A percentile compares a stretch with the other conserved stretches of the same genome.
phyloP scores from a whole-genome alignment of 2,888 invertebrate genomes.

The Morpho achilles region DNA sequence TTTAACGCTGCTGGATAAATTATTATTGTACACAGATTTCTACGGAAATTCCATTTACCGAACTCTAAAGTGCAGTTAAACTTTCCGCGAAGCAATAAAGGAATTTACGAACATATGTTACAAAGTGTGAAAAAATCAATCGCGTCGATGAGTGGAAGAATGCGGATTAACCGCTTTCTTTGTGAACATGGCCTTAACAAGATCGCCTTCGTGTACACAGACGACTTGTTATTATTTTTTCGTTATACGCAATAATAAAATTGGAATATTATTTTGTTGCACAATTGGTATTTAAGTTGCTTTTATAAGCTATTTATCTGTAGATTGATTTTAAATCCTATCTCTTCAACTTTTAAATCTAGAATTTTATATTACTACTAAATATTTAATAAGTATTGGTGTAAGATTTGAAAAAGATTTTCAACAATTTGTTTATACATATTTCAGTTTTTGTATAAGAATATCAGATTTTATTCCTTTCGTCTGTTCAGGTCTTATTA shows the following conservation, averaged over 20 bases:
- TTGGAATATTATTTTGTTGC: conserved; percentile 13
- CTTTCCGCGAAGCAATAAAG: conserved; percentile 8
- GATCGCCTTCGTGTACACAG: conserved; percentile 31
- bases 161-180: conserved; percentile 12
- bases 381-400: too few species aligned
- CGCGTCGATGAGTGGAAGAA: conserved; percentile 10
- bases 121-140: conserved; percentile 11
- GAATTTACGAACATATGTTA: conserved; percentile 4
- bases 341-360: too few species aligned
- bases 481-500: too few species aligned
- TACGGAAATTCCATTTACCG: neutral
- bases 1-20: too few species aligned
- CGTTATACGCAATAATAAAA: conserved; percentile 45
- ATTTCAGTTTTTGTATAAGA: too few species aligned
- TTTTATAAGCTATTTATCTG: too few species aligned
- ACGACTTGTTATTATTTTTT: conserved; percentile 65
- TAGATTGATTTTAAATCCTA: too few species aligned
- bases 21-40: too few species aligned
- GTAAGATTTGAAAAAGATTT: too few species aligned
- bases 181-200: conserved; percentile 38
- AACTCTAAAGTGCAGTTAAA: conserved; percentile 6
- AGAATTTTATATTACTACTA: too few species aligned
- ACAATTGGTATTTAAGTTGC: neutral
- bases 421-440: too few species aligned
- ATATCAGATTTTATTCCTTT: too few species aligned